A percentile compares a stretch with the other conserved stretches of the same genome.
Conservation (phyloP, 2,797 vertebrate species). For the Etheostoma nigrum region DNA sequence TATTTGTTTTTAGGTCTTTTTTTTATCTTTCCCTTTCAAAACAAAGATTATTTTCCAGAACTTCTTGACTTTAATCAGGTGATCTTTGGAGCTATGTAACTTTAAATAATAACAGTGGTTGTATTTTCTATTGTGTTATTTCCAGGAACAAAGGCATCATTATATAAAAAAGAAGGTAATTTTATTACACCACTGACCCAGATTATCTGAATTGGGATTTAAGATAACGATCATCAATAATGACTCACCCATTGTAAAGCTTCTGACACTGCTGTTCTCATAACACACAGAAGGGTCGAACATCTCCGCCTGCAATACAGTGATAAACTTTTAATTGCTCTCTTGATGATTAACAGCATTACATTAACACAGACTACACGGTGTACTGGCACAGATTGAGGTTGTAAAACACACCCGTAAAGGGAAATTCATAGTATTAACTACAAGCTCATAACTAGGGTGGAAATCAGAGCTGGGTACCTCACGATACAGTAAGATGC, state of each 20-base stretch:
- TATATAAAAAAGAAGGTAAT: too few relatives aligned
- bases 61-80: neutral
- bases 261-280: slow-evolving; percentile 83
- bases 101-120: neutral
- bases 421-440: neutral
- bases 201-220: too few relatives aligned
- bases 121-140: neutral
- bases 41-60: neutral
- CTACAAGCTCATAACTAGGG: neutral
- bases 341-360: neutral
- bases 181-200: neutral
- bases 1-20: neutral
- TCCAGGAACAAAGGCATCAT: neutral
- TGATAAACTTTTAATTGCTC: neutral
- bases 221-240: fast-evolving
- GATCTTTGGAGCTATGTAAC: neutral
- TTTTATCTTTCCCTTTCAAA: neutral
- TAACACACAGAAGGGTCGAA: slow-evolving; percentile 88
- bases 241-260: slow-evolving; percentile 89
- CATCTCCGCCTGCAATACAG: slow-evolving; percentile 86
- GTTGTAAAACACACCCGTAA: neutral
- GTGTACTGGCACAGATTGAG: too few relatives aligned
- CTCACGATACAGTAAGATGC: too few relatives aligned
- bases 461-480: too few relatives aligned
- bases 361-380: neutral